Conservation (phyloP, 2,797 vertebrate species). For the Vireo griseus region DNA sequence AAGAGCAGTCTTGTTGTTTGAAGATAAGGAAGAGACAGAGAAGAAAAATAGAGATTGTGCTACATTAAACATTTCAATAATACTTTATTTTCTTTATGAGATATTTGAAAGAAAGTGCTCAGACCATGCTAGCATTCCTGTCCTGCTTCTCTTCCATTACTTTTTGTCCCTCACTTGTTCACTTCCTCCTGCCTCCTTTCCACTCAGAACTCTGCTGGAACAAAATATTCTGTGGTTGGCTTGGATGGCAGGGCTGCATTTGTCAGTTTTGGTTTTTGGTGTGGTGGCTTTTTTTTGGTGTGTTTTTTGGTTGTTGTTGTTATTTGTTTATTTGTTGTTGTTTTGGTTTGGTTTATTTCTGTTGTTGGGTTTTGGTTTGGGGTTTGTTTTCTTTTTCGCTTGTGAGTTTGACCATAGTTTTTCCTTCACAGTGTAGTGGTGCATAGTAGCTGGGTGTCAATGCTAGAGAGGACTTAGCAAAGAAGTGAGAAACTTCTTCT, state of each 20-base stretch:
- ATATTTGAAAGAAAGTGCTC: not conserved
- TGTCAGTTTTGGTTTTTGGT: not conserved
- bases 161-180: not conserved
- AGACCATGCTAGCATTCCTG: not conserved
- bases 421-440: not conserved
- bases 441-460: not conserved
- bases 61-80: not conserved
- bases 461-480: not conserved
- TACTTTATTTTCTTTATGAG: not conserved
- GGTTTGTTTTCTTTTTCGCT: not conserved
- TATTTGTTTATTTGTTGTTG: not conserved
- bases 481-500: not conserved
- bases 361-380: not conserved
- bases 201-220: not conserved
- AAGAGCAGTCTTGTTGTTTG: not conserved
- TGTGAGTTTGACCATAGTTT: not conserved
- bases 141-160: not conserved
- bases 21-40: not conserved
- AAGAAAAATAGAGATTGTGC: not conserved
- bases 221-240: not conserved
- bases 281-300: not conserved
- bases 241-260: not conserved
- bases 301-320: not conserved
- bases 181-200: not conserved
- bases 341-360: not conserved